Base-by-base conservation (phyloP, 2,888 invertebrate genomes). In the Drosophila niveifrons region DNA sequence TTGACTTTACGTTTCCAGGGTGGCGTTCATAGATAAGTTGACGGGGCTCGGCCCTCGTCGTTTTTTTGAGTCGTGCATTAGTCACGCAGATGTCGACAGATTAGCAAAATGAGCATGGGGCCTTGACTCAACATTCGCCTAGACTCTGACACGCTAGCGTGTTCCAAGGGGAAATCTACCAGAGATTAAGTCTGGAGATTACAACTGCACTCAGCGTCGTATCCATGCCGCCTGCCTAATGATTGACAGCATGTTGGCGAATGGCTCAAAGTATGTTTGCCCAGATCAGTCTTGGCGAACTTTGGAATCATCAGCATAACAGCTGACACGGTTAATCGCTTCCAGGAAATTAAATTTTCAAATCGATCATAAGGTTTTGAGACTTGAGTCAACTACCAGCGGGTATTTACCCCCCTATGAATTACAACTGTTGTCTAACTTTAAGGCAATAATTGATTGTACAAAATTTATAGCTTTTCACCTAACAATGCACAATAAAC, bases 11-110 rank as follows among this genome's bases (percentile, higher is more conserved):
- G 57, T 57, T 68, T 56, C 51, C 9, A 62, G 43, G 57, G 29
- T 47, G 28, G 29, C 51, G 28, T 57, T 47, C 9, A 7, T 15
- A 76, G 77, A 76, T 74, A 76, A 74, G 57, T 67, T 29, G 11
- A 29, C 43, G 41, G 18, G 34, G 43, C 15, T n/a, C 36, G 56
- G 39, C 47, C 47, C 31, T 39, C 62, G 29, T 39, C 13, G 28
- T 6, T 34, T 23, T 52, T 15, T 15, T n/a, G 15, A 10, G 39
- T 28, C 11, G 28, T 9, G 41, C 17, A 50, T 69, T 75, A 72
- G 63, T 78, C 73, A 72, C n/a, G n/a, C 72, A n/a, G 39, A 17
- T 56, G 39, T 41, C 29, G 39, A 3, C 9, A 51, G 77, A 76
- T 72, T 59, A 63, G 55, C 15, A 23, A n/a, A 17, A 10, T 43